Evolutionary conservation across 1,140 invertebrate species (phyloP).

Genomic region (Drosophila ambigua): DNA sequence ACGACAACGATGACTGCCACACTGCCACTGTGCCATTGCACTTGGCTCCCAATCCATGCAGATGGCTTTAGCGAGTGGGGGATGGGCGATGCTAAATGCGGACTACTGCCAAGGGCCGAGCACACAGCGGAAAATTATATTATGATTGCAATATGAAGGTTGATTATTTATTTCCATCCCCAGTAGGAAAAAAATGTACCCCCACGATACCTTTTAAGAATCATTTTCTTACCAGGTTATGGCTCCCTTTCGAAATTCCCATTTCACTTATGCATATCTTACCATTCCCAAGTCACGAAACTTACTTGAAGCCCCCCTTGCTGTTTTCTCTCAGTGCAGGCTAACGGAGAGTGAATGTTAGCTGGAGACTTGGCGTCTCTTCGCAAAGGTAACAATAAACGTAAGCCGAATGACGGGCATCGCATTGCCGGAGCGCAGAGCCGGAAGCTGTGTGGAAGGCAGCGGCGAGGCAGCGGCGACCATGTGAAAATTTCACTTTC

Average conservation of each 20-base stretch:
- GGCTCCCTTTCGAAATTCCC: too few relatives aligned
- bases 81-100: constrained; percentile 16
- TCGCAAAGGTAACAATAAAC: constrained; percentile 74
- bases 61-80: constrained; percentile 1
- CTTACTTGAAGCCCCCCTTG: too few relatives aligned
- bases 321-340: too few relatives aligned
- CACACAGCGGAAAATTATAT: not conserved
- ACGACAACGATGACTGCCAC: constrained; percentile 33
- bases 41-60: constrained; percentile 49
- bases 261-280: too few relatives aligned
- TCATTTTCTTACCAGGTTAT: too few relatives aligned
- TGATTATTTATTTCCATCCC: too few relatives aligned
- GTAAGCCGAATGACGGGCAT: constrained; percentile 51
- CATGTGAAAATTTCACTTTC: constrained; percentile 76
- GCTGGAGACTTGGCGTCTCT: constrained; percentile 39
- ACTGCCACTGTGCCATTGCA: constrained; percentile 45
- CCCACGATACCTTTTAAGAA: too few relatives aligned
- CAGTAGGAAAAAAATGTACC: too few relatives aligned
- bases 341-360: too few relatives aligned
- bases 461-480: constrained; percentile 16
- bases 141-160: too few relatives aligned
- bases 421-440: constrained; percentile 26
- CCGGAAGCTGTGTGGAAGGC: constrained; percentile 33
- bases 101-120: constrained; percentile 5
- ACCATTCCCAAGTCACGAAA: too few relatives aligned